Evolutionary conservation across 2,888 invertebrate genomes (phyloP).

Genomic region (Agrochola lychnidis): DNA sequence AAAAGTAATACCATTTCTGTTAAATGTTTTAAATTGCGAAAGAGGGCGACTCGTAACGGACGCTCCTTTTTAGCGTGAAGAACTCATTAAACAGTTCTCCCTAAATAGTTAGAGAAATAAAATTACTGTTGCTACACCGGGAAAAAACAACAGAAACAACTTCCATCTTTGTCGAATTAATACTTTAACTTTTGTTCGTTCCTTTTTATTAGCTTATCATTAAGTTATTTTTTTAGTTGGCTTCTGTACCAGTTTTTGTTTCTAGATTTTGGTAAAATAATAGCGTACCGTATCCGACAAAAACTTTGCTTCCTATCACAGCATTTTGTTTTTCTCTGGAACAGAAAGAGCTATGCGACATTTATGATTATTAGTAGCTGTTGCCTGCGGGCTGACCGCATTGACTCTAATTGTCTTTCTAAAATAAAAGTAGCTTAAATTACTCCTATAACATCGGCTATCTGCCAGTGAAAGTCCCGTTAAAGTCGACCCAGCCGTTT

Average conservation of each 20-base stretch:
- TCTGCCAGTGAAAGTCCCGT: no score
- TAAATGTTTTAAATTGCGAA: conserved; percentile 62
- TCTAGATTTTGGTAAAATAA: conserved; percentile 10
- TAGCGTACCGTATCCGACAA: neutral
- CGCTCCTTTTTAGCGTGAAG: conserved; percentile 56
- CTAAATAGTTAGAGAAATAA: conserved; percentile 64
- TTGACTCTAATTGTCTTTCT: no score
- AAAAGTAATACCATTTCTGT: conserved; percentile 59
- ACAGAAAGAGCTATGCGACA: neutral
- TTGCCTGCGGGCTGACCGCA: no score
- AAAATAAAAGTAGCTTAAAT: no score
- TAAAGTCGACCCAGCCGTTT: no score
- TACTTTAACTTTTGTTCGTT: conserved; percentile 56
- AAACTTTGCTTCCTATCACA: neutral
- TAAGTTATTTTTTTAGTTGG: conserved; percentile 27
- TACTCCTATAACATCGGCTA: no score
- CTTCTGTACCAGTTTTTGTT: conserved; percentile 10
- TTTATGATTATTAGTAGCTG: no score
- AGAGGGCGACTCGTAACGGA: conserved; percentile 48
- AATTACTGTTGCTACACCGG: conserved; percentile 54
- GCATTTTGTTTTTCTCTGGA: neutral
- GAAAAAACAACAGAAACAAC: conserved; percentile 59
- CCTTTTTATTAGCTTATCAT: conserved; percentile 52
- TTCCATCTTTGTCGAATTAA: conserved; percentile 55
- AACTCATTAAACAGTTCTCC: conserved; percentile 63